Evolutionary conservation across 92 coral and sea anemone species (phyloP), one percentile per base, ranked within the genome.

Genomic region (Hydrozoanthus gracilis): DNA sequence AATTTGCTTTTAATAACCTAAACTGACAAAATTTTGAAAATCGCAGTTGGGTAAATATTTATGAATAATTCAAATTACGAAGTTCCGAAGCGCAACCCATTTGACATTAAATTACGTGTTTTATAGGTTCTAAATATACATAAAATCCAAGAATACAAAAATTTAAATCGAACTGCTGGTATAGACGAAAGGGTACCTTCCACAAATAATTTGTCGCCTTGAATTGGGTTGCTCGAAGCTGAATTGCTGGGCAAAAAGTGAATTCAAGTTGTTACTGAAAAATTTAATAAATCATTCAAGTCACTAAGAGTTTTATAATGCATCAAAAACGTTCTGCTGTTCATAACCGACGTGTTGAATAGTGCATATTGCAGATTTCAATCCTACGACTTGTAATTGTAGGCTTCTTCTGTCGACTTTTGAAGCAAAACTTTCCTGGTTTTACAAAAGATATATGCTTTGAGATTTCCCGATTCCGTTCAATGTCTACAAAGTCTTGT

Each of bases 201-300:
- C 66, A 60, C 66, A 60, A 60, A 60, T 60, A 60, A n/a, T 60
- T 60, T 18, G 66, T 11, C 66, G 16, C 66, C 66, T 60, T 60
- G 66, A 60, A 27, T 62, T 62, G 68, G 68, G 68, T 27, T 8
- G 68, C 68, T 62, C 68, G 68, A 62, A 62, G 68, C 68, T 62
- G 18, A 62, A 18, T 62, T 62, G 68, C 68, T 62, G 17, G 68
- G 13, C 17, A 62, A 11, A 9, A 62, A 62, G 68, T 11, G 68
- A 62, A 62, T 62, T 62, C 68, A 62, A 62, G 2, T 62, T 62
- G 68, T 27, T 27, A 27, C 68, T 62, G 18, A 27, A 62, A 62
- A n/a, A 15, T 62, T 62, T 12, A 62, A 12, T 62, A 12, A 62
- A 13, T 62, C 68, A 15, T 62, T 4, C 18, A 62, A 62, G 68